phyloP scores from a whole-genome alignment of 2,888 invertebrate genomes.

The Matsumyia berberina region DNA sequence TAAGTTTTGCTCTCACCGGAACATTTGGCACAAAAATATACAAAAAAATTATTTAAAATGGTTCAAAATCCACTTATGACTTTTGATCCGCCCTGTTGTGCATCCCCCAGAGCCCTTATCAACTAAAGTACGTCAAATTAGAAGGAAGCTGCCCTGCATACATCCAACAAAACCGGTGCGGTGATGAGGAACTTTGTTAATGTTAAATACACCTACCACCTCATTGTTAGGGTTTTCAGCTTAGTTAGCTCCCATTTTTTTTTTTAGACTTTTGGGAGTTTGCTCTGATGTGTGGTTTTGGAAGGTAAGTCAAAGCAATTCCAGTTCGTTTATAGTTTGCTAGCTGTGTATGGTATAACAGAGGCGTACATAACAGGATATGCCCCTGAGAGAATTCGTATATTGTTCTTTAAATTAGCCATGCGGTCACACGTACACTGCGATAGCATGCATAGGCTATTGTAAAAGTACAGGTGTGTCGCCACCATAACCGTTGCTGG shows the following conservation, averaged over 20 bases:
- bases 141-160: not conserved
- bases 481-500: too few relatives aligned
- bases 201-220: too few relatives aligned
- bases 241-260: slow-evolving; percentile 11
- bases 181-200: not conserved
- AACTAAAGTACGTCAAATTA: slow-evolving; percentile 8
- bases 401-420: slow-evolving; percentile 39
- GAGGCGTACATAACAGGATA: slow-evolving; percentile 1
- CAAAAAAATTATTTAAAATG: not conserved
- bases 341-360: not conserved
- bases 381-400: slow-evolving; percentile 7
- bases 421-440: not conserved
- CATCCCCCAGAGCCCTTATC: not conserved
- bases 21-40: not conserved
- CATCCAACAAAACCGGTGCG: not conserved
- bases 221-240: not conserved
- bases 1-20: not conserved
- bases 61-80: not conserved
- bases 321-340: slow-evolving; percentile 13
- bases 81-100: slow-evolving; percentile 6
- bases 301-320: not conserved
- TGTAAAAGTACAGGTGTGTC: not conserved
- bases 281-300: slow-evolving; percentile 1
- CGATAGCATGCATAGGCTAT: not conserved
- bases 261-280: not conserved